A percentile compares a stretch with the other conserved stretches of the same genome.
phyloP scores from a whole-genome alignment of 1,140 invertebrate genomes.

The Mesaphorura yosii region DNA sequence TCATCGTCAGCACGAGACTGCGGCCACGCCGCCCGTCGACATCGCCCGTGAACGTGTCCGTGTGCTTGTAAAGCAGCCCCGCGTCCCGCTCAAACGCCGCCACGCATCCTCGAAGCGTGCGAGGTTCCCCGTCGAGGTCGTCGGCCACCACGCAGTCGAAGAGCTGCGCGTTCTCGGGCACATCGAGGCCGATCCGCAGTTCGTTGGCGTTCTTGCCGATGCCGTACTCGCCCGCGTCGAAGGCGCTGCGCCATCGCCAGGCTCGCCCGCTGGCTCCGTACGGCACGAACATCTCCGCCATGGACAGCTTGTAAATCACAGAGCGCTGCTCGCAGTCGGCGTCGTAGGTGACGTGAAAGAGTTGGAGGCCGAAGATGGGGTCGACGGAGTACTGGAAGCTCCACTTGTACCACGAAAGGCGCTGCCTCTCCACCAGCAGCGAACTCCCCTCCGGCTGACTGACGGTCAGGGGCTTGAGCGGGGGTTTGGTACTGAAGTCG shows the following conservation, averaged over 20 bases:
- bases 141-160: too few relatives aligned
- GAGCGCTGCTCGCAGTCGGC: not conserved
- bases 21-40: not conserved
- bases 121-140: too few relatives aligned
- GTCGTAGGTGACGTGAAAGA: not conserved
- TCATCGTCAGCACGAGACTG: constrained; percentile 7
- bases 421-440: not conserved
- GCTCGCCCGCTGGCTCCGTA: not conserved
- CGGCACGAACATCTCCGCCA: not conserved
- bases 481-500: not conserved
- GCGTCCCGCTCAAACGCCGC: constrained; percentile 17
- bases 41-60: constrained; percentile 7
- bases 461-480: not conserved
- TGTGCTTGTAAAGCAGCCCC: constrained; percentile 15
- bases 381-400: not conserved
- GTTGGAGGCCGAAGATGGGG: not conserved
- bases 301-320: not conserved
- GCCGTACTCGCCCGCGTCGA: not conserved
- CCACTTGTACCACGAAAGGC: not conserved
- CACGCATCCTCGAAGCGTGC: too few relatives aligned
- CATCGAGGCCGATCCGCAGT: not conserved
- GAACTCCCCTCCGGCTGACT: not conserved
- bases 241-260: not conserved
- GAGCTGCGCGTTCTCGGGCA: not conserved
- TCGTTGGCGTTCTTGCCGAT: not conserved